A percentile compares a stretch with the other conserved stretches of the same genome.
phyloP scores from a whole-genome alignment of 2,888 invertebrate genomes.

The Eupithecia vulgata region DNA sequence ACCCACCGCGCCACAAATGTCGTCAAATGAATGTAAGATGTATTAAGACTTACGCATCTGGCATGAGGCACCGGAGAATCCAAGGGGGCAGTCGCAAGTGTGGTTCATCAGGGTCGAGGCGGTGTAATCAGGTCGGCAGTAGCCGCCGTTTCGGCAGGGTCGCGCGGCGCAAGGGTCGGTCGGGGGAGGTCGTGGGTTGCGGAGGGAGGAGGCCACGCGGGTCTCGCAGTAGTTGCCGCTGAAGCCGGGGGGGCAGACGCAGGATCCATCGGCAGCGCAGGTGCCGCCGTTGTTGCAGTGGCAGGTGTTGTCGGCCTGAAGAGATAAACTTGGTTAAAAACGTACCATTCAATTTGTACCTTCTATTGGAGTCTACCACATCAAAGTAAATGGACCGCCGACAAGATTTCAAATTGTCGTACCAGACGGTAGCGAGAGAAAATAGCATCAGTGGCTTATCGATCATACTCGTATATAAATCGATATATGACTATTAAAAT shows the following conservation, averaged over 20 bases:
- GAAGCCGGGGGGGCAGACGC: slow-evolving; percentile 80
- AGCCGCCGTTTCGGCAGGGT: slow-evolving; percentile 92
- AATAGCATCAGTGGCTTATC: neutral
- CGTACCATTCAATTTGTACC: neutral
- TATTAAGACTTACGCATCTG: slow-evolving; percentile 86
- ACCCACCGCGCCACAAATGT: too few species aligned
- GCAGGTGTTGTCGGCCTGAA: slow-evolving; percentile 50
- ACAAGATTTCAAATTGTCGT: neutral
- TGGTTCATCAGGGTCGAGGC: slow-evolving; percentile 72
- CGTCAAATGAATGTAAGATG: neutral
- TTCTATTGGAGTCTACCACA: neutral
- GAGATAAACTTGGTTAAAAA: neutral
- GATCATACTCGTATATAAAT: too few species aligned
- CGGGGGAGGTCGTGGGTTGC: slow-evolving; percentile 58
- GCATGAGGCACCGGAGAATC: slow-evolving; percentile 91
- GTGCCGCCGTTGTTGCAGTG: slow-evolving; percentile 88
- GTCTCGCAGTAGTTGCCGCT: slow-evolving; percentile 72
- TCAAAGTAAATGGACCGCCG: neutral
- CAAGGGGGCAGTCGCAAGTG: slow-evolving; percentile 92
- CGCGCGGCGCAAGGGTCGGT: slow-evolving; percentile 82
- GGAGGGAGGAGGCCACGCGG: slow-evolving; percentile 51
- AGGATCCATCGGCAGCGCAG: slow-evolving; percentile 83
- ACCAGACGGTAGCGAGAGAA: neutral
- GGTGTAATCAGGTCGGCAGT: slow-evolving; percentile 84
- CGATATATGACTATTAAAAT: too few species aligned